A percentile compares a stretch with the other conserved stretches of the same genome.
Evolutionary conservation across 2,113 vertebrate genomes (phyloP).

Genomic region (Lonchura striata): DNA sequence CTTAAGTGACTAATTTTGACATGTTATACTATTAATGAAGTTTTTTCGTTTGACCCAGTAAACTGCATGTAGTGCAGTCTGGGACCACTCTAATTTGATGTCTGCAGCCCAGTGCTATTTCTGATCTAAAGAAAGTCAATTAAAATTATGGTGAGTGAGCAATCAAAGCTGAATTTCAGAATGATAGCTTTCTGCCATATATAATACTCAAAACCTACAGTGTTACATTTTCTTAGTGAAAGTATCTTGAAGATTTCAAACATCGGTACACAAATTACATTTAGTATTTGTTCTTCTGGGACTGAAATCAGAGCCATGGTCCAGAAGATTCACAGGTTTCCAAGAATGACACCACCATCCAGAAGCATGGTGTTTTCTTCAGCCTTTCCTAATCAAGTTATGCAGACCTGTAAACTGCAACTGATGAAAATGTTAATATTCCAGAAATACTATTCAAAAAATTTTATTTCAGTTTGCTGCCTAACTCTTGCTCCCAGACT

Average conservation of each 20-base stretch:
- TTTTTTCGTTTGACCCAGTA: constrained; percentile 62
- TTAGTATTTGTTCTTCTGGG: not conserved
- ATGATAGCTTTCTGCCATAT: not conserved
- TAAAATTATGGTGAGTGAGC: not conserved
- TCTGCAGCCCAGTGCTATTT: not conserved
- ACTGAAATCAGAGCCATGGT: not conserved
- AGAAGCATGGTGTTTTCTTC: not conserved
- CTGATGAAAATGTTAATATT: not conserved
- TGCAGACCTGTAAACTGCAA: not conserved
- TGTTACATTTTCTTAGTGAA: not conserved
- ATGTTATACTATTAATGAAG: constrained; percentile 65
- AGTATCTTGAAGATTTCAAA: not conserved
- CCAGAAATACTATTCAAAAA: not conserved
- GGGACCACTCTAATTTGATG: not conserved
- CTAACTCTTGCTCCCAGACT: not conserved
- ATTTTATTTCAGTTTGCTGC: fast-evolving
- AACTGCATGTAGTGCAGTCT: not conserved
- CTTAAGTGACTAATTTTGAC: constrained; percentile 79
- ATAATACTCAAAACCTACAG: not conserved
- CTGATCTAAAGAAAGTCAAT: not conserved
- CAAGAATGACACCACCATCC: not conserved
- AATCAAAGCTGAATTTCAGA: not conserved
- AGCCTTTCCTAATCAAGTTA: not conserved
- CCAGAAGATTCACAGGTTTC: not conserved
- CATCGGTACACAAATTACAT: not conserved